These are phyloP conservation scores for Dicentrarchus labrax DNA, from an alignment of 2,113 vertebrate species.

Conservation along the genomic window DNA sequence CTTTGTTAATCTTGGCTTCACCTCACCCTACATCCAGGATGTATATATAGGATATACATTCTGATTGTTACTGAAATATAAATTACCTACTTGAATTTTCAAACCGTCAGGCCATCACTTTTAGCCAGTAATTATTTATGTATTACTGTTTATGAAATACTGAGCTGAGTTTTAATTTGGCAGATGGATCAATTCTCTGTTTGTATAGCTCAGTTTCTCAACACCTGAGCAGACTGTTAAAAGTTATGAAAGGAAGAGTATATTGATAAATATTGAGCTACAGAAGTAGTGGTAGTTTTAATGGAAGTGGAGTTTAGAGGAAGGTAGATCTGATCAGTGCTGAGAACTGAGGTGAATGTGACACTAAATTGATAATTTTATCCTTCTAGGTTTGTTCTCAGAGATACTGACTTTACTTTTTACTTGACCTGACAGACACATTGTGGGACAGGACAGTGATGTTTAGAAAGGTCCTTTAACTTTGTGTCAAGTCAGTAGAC, in stretches of 20 bases:
- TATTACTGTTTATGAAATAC: constrained; percentile 12
- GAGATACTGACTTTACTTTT: no score
- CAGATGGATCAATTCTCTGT: constrained; percentile 11
- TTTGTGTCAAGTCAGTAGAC: no score
- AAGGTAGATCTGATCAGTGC: not conserved
- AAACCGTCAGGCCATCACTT: not conserved
- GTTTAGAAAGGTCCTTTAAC: not conserved
- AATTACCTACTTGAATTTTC: constrained; percentile 5
- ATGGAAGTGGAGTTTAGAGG: not conserved
- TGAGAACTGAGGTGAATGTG: not conserved
- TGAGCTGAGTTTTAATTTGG: not conserved
- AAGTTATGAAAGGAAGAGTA: not conserved
- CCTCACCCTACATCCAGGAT: not conserved
- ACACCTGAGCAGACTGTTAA: not conserved
- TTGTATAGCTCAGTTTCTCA: not conserved
- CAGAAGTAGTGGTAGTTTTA: not conserved
- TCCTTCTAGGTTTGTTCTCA: not conserved
- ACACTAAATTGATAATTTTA: not conserved
- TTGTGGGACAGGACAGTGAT: no score
- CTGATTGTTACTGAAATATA: constrained; percentile 17
- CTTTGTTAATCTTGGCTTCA: constrained; percentile 34
- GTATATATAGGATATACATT: not conserved
- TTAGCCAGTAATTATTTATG: constrained; percentile 13
- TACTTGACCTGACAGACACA: no score
- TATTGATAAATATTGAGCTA: not conserved